phyloP scores from a whole-genome alignment of 1,140 invertebrate genomes.

The Drosophila subpulchrella region DNA sequence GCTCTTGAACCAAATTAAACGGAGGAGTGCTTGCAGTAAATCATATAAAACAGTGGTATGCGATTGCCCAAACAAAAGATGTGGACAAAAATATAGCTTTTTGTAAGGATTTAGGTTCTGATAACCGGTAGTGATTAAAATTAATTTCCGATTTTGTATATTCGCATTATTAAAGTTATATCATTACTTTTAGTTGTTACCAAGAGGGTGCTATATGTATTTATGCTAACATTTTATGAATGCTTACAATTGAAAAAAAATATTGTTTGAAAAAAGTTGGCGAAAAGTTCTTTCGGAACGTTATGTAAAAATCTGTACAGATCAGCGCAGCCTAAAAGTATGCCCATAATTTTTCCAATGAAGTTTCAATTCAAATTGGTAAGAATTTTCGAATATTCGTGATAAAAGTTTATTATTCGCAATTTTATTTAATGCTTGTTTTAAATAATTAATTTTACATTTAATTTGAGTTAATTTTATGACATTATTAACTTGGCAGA shows the following conservation, averaged over 20 bases:
- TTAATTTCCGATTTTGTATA: slow-evolving; percentile 15
- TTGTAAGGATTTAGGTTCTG: slow-evolving; percentile 7
- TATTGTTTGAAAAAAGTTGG: too few species aligned
- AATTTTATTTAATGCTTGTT: slow-evolving; percentile 9
- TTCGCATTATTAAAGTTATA: background rate
- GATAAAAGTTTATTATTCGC: slow-evolving; percentile 35
- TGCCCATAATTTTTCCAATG: background rate
- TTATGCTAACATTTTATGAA: too few species aligned
- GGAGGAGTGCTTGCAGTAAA: slow-evolving; percentile 18
- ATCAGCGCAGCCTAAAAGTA: slow-evolving; percentile 11
- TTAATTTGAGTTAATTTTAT: slow-evolving; percentile 27
- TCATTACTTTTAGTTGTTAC: background rate
- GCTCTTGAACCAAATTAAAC: slow-evolving; percentile 37
- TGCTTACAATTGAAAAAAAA: too few species aligned
- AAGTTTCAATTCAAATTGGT: background rate
- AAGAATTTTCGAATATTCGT: background rate
- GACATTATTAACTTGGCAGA: slow-evolving; percentile 60
- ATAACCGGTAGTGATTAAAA: slow-evolving; percentile 13
- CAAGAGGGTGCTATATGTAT: background rate
- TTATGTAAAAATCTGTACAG: background rate
- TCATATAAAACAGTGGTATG: slow-evolving; percentile 2
- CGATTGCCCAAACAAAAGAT: slow-evolving; percentile 22
- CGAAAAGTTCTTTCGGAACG: too few species aligned
- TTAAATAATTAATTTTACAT: slow-evolving; percentile 34
- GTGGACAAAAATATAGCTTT: background rate